Evolutionary conservation across 2,888 invertebrate species (phyloP), one percentile per base, ranked within the genome.

Genomic region (Clepsis dumicolana): DNA sequence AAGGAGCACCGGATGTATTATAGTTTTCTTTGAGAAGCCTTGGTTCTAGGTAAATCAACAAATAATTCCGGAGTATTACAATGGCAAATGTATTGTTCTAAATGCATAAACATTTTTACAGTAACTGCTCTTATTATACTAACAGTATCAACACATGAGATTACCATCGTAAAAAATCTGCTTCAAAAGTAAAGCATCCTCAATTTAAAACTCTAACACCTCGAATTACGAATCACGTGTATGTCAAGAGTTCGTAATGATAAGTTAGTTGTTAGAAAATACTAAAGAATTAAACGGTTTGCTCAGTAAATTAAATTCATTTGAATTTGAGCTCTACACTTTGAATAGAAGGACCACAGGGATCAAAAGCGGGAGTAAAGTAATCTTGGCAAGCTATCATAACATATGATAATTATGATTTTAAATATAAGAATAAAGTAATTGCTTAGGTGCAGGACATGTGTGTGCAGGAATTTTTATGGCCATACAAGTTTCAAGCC

Each of bases 21-120:
- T 38, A n/a, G n/a, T 14, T 5, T 38, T 14, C 38, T 14, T 5
- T 10, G 14, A 38, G 12, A 38, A 38, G 8, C 3, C 38, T 12
- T 38, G 3, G 38, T 10, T 38, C 12, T 38, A 38, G n/a, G n/a
- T n/a, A 38, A 38, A 38, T 38, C 2, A 8, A 38, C 38, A 29
- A 29, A 29, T 35, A 35, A 41, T 16, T n/a, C n/a, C n/a, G n/a
- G n/a, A n/a, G n/a, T n/a, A n/a, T n/a, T n/a, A 48, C 16, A 18
- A 48, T 48, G 48, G 21, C 21, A 48, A 48, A 48, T 0, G 21
- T 48, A 48, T 48, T 48, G 53, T 18, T 54, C 53, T 54, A 29
- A 29, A 54, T 29, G 25, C 18, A 29, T 27, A 54, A 29, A 29
- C 52, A 52, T 10, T 24, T 21, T 2, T n/a, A 53, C 52, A 53